These are phyloP conservation scores for Orchestia grillus DNA, from an alignment of 1,140 invertebrate genomes.

Conservation along the genomic window DNA sequence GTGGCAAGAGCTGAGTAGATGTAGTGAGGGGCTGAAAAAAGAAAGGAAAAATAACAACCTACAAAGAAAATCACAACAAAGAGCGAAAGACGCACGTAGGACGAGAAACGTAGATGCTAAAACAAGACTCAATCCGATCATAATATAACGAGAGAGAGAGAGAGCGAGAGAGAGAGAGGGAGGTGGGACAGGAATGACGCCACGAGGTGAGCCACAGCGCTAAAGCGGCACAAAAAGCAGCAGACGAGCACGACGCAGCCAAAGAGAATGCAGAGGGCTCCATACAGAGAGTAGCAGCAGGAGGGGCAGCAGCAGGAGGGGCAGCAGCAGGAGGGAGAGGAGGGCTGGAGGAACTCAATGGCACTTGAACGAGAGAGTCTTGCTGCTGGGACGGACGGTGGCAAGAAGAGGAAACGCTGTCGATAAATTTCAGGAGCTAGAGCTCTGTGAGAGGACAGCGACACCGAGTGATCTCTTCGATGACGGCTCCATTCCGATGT, in stretches of 20 bases:
- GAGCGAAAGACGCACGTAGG: too few species aligned
- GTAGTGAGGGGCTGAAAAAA: not conserved
- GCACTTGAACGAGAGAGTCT: constrained; percentile 23
- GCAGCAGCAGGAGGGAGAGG: not conserved
- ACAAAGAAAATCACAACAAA: too few species aligned
- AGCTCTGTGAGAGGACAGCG: not conserved
- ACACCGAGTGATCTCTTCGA: not conserved
- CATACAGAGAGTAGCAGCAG: not conserved
- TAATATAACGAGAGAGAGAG: not conserved
- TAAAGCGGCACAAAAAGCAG: not conserved
- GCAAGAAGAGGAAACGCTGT: not conserved
- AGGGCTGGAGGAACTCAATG: not conserved
- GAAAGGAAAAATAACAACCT: not conserved
- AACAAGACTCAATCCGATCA: not conserved
- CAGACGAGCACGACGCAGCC: not conserved
- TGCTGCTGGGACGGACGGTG: not conserved
- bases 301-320: not conserved
- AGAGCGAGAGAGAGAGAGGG: not conserved
- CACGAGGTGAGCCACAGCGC: not conserved
- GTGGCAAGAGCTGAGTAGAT: not conserved
- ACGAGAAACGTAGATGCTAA: too few species aligned
- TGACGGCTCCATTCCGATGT: not conserved
- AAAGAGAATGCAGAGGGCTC: not conserved
- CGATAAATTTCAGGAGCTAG: not conserved
- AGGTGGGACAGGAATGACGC: not conserved